phyloP scores from a whole-genome alignment of 2,113 vertebrate species.

The Calyptomena viridis region DNA sequence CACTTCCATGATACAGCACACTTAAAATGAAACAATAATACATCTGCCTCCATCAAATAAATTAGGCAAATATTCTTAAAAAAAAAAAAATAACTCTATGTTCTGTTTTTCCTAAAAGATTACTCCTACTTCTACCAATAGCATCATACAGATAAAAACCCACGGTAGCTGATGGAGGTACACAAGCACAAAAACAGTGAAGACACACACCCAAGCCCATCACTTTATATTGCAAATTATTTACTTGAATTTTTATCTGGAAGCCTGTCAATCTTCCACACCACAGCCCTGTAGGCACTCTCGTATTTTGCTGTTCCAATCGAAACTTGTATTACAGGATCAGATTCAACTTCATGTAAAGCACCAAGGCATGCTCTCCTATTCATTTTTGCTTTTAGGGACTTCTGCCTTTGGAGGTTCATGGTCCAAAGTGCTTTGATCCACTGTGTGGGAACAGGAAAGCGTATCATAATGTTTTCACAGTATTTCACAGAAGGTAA shows the following conservation, averaged over 20 bases:
- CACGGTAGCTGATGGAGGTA: not conserved
- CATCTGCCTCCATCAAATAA: not conserved
- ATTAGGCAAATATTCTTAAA: not conserved
- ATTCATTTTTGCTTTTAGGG: conserved; percentile 93
- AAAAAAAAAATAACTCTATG: not conserved
- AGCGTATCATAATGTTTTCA: conserved; percentile 86
- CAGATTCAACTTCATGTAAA: conserved; percentile 78
- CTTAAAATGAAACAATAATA: not conserved
- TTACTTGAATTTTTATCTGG: conserved; percentile 94
- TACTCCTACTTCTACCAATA: not conserved
- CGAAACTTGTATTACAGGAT: conserved; percentile 89
- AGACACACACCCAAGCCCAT: not conserved
- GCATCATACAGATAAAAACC: not conserved
- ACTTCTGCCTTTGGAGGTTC: conserved; percentile 89
- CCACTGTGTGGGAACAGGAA: conserved; percentile 91
- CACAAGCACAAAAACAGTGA: not conserved
- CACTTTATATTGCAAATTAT: not conserved
- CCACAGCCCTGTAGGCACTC: conserved; percentile 88
- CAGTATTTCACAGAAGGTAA: conserved; percentile 74
- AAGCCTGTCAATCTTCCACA: conserved; percentile 96
- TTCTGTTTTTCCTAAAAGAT: not conserved
- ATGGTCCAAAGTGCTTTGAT: conserved; percentile 89
- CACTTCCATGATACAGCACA: not conserved
- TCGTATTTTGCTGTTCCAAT: conserved; percentile 93
- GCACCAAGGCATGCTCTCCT: conserved; percentile 88